A percentile compares a stretch with the other conserved stretches of the same genome.
phyloP scores from a whole-genome alignment of 1,140 invertebrate genomes.

The Chrysoperla carnea region DNA sequence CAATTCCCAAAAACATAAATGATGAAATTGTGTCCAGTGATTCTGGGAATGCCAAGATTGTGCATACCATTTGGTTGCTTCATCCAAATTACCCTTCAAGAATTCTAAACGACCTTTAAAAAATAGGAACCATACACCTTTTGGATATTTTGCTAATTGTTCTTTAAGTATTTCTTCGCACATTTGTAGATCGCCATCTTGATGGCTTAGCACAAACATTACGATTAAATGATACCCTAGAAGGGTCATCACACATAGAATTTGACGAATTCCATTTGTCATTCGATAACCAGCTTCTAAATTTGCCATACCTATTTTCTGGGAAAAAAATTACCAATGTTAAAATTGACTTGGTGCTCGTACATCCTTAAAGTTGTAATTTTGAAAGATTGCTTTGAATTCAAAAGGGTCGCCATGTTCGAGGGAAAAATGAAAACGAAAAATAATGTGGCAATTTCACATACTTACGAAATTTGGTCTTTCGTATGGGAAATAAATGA shows the following conservation, averaged over 20 bases:
- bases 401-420: too few species aligned
- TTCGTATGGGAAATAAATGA: too few species aligned
- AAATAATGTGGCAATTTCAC: too few species aligned
- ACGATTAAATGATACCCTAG: slow-evolving; percentile 73
- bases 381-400: too few species aligned
- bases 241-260: slow-evolving; percentile 70
- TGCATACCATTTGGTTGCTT: slow-evolving; percentile 60
- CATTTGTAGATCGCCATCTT: slow-evolving; percentile 57
- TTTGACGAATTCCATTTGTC: slow-evolving; percentile 53
- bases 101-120: slow-evolving; percentile 75
- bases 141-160: slow-evolving; percentile 53
- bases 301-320: slow-evolving; percentile 58
- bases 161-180: slow-evolving; percentile 54
- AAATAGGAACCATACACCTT: slow-evolving; percentile 85
- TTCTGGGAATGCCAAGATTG: slow-evolving; percentile 70
- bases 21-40: slow-evolving; percentile 87
- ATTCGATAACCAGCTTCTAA: slow-evolving; percentile 50
- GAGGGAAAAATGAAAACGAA: too few species aligned
- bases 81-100: slow-evolving; percentile 58
- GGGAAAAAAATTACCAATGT: slow-evolving; percentile 13
- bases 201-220: slow-evolving; percentile 62
- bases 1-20: slow-evolving; percentile 90
- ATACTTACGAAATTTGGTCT: too few species aligned
- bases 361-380: too few species aligned
- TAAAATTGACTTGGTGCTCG: too few species aligned